phyloP scores from a whole-genome alignment of 2,797 vertebrate genomes.

The Tangara arthus region DNA sequence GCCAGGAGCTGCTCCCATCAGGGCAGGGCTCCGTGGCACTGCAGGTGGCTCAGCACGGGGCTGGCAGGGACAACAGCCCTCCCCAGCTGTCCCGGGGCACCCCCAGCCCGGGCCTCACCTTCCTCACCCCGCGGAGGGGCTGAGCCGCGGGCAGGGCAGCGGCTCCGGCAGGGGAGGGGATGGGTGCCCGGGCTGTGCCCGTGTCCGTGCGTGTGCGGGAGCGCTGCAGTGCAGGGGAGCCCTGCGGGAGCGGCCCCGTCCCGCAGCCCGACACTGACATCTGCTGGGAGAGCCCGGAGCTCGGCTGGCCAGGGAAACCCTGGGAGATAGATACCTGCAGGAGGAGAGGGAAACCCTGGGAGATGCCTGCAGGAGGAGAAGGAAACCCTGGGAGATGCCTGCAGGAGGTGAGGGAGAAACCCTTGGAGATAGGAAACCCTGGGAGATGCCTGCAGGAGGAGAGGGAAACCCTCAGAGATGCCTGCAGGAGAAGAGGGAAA shows the following conservation, averaged over 20 bases:
- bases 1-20: neutral
- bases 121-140: neutral
- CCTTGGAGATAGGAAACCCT: no score
- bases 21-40: neutral
- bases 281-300: neutral
- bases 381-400: no score
- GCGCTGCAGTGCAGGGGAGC: neutral
- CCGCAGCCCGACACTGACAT: constrained; percentile 54
- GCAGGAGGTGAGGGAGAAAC: no score
- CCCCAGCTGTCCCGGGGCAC: neutral
- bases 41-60: neutral
- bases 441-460: no score
- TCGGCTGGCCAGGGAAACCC: neutral
- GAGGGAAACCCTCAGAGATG: no score
- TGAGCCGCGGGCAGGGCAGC: neutral
- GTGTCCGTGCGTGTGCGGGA: no score
- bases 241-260: neutral
- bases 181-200: neutral
- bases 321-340: neutral
- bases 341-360: no score
- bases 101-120: neutral
- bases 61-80: neutral
- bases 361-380: no score
- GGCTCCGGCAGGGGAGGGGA: no score
- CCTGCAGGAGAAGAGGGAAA: no score